Percentiles rank a stretch among this genome's conserved stretches.
phyloP scores from a whole-genome alignment of 1,140 invertebrate species.

The Drosophila dunni region DNA sequence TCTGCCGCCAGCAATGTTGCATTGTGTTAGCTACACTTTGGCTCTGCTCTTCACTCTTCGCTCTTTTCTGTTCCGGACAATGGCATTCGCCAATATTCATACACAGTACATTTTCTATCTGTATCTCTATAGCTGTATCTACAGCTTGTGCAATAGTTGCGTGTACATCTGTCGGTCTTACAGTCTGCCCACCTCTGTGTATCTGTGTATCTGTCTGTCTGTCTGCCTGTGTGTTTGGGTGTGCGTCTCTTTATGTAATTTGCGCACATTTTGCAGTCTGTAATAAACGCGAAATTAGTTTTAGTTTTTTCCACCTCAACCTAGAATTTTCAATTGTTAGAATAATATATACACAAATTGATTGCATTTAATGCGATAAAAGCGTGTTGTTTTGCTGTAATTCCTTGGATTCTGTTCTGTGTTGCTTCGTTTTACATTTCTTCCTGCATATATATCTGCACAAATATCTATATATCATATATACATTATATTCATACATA shows the following conservation, averaged over 20 bases:
- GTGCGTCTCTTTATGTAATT: constrained; percentile 55
- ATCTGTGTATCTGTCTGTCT: constrained; percentile 8
- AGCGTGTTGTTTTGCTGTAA: background rate
- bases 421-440: background rate
- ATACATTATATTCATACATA: constrained; percentile 19
- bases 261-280: constrained; percentile 57
- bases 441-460: no score
- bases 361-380: constrained; percentile 21
- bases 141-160: constrained; percentile 39
- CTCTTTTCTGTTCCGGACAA: constrained; percentile 46
- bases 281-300: constrained; percentile 69
- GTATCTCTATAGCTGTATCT: constrained; percentile 34
- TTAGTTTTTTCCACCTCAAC: constrained; percentile 50
- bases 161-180: background rate
- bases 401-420: background rate
- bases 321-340: constrained; percentile 48
- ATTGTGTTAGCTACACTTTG: constrained; percentile 43
- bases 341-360: constrained; percentile 57
- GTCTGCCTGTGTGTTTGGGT: background rate
- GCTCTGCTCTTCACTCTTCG: constrained; percentile 13
- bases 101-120: constrained; percentile 45
- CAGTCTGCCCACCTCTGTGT: background rate
- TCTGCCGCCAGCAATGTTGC: constrained; percentile 22
- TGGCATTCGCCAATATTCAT: constrained; percentile 52
- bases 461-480: constrained; percentile 62